Percentiles rank a stretch among this genome's conserved stretches.
Evolutionary conservation across 2,888 invertebrate genomes (phyloP).

Genomic region (Periphyllus acericola): DNA sequence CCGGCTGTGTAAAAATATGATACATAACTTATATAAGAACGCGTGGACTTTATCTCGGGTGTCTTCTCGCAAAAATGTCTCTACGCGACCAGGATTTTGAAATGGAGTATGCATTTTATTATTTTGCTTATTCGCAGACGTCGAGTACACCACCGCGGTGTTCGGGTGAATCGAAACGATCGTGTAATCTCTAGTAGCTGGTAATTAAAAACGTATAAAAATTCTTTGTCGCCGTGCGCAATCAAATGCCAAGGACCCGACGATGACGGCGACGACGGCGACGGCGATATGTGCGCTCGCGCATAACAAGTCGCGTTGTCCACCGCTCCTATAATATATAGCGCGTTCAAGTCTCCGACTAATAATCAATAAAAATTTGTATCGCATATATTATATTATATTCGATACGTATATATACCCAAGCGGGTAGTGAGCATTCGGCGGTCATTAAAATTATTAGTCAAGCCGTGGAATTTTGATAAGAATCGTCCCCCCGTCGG

Average conservation of each 20-base stretch:
- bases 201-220: constrained; percentile 39
- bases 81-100: too few species aligned
- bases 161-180: neutral
- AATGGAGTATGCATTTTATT: too few species aligned
- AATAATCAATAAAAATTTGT: neutral
- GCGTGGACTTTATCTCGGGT: neutral
- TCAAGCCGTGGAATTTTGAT: neutral
- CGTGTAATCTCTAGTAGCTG: neutral
- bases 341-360: neutral
- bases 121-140: neutral
- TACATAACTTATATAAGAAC: neutral
- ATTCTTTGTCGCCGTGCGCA: neutral
- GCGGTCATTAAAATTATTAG: constrained; percentile 6
- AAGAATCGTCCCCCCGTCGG: neutral
- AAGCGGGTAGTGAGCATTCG: neutral
- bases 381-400: neutral
- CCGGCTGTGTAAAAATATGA: neutral
- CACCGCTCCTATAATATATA: neutral
- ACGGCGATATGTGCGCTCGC: neutral
- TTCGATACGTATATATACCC: neutral
- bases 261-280: neutral
- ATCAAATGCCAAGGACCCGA: constrained; percentile 24
- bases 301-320: neutral
- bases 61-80: too few species aligned
- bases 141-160: too few species aligned